A percentile compares a stretch with the other conserved stretches of the same genome.
phyloP scores from a whole-genome alignment of 1,140 invertebrate species.

The Solenopsis invicta region DNA sequence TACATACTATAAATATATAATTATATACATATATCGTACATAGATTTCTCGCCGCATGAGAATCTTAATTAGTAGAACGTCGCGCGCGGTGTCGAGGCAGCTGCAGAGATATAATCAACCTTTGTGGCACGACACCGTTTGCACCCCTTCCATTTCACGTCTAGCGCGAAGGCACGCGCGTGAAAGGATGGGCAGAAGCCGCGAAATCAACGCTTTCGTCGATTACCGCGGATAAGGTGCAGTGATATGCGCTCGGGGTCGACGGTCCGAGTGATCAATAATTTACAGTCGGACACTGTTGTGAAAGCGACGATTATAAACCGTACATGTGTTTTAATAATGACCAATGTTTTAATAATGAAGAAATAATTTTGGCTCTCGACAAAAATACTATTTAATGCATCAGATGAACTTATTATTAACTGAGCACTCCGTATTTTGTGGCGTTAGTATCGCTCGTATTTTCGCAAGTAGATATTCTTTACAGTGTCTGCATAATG shows the following conservation, averaged over 20 bases:
- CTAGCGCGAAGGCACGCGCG: background rate
- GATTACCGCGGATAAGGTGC: background rate
- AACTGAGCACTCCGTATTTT: too few relatives aligned
- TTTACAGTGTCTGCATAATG: background rate
- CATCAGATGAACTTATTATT: background rate
- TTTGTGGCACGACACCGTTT: constrained; percentile 55
- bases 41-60: background rate
- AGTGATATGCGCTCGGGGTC: background rate
- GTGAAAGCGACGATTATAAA: background rate
- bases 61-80: constrained; percentile 67
- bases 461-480: constrained; percentile 2
- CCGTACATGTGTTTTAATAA: background rate
- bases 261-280: constrained; percentile 12
- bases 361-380: background rate
- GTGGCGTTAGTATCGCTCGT: background rate
- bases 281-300: background rate
- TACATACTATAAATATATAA: background rate
- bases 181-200: constrained; percentile 33
- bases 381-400: background rate
- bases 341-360: background rate
- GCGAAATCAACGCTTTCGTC: constrained; percentile 47
- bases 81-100: background rate
- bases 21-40: background rate
- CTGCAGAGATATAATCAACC: constrained; percentile 44
- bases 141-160: constrained; percentile 43